These are phyloP conservation scores for Oreochromis mossambicus DNA, from an alignment of 2,797 vertebrate genomes.

Conservation along the genomic window DNA sequence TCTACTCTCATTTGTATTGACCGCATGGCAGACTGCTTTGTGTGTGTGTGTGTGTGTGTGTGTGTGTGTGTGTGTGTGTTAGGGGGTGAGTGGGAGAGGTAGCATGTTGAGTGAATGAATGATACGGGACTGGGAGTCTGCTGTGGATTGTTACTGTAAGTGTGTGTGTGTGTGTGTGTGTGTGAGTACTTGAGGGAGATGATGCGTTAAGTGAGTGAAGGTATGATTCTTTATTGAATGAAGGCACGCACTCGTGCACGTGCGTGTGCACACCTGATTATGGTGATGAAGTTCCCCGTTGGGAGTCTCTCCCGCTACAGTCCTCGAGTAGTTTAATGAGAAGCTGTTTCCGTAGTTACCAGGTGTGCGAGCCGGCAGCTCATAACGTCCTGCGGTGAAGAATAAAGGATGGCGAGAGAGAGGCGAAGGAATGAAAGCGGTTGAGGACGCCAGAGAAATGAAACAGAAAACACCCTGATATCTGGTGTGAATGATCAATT, in stretches of 20 bases:
- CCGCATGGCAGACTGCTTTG: not conserved
- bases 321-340: conserved; percentile 47
- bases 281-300: conserved; percentile 40
- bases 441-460: not conserved
- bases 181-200: not conserved
- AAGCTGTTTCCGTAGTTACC: conserved; percentile 64
- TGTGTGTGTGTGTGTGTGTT: not conserved
- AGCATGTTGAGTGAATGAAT: not conserved
- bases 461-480: not conserved
- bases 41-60: not conserved
- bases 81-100: not conserved
- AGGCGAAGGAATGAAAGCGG: not conserved
- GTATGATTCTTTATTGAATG: not conserved
- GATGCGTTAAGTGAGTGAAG: conserved; percentile 16
- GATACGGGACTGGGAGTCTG: not conserved
- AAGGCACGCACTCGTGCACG: not conserved
- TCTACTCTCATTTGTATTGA: conserved; percentile 23
- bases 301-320: conserved; percentile 27
- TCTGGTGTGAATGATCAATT: conserved; percentile 25
- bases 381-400: conserved; percentile 37
- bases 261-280: conserved; percentile 8
- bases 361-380: conserved; percentile 51
- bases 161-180: not conserved
- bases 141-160: not conserved
- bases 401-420: conserved; percentile 42